These are phyloP conservation scores for Dromaius novaehollandiae DNA, from an alignment of 2,113 vertebrate species.

Conservation along the genomic window DNA sequence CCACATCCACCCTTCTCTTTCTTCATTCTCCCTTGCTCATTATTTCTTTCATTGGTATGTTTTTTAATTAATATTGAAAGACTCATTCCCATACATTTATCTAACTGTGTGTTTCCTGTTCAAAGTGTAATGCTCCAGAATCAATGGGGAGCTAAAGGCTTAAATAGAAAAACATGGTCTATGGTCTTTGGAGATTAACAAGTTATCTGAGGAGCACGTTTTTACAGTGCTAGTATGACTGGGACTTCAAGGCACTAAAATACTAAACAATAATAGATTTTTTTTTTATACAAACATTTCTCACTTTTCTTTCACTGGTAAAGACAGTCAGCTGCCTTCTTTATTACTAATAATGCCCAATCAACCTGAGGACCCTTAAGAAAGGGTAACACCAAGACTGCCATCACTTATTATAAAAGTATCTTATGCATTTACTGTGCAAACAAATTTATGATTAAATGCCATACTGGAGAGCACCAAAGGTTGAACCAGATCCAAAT, in stretches of 20 bases:
- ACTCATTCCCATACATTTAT: neutral
- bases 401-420: neutral
- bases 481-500: neutral
- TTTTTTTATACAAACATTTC: neutral
- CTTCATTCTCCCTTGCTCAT: neutral
- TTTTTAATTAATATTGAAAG: neutral
- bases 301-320: neutral
- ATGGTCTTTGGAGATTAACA: neutral
- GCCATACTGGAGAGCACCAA: neutral
- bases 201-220: neutral
- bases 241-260: neutral
- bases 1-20: neutral
- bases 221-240: neutral
- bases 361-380: neutral
- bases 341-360: neutral
- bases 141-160: neutral
- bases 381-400: neutral
- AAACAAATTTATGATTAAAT: neutral
- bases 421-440: neutral
- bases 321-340: neutral
- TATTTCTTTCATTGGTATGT: neutral
- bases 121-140: neutral
- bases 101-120: neutral
- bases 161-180: neutral
- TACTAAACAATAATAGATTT: neutral